Evolutionary conservation across 2,797 vertebrate species (phyloP), one percentile per base, ranked within the genome.

Genomic region (Anniella stebbinsi): DNA sequence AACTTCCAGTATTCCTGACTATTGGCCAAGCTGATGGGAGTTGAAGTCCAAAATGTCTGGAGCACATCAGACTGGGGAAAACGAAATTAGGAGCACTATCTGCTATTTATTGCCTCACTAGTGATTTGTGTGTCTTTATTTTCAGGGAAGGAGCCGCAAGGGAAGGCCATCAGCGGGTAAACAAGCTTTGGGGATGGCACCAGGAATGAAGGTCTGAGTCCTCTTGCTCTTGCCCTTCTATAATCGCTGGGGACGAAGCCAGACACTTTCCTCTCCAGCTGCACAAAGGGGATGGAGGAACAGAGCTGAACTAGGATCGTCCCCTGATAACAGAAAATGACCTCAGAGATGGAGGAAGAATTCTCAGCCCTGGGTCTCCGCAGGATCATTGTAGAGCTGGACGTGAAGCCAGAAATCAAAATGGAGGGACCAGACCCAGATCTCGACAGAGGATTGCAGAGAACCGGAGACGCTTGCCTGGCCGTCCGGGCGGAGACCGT

Each of bases 361-460:
- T 75, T 66, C 25, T 51, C 77, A 0, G 17, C 45, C n/a, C 45
- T 66, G 3, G 78, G 66, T 8, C 38, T 75, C 25, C 75, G 51
- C 6, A 54, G 83, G 30, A 36, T 80, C 23, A 69, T 86, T 0
- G 9, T 70, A 15, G 48, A 89, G 18, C 30, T 9, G 2, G 76
- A 87, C 23, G 4, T 17, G 33, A 87, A 51, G 33, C 57, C 69
- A 51, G 69, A 73, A 75, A 90, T 82, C 41, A 90, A 90, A 81
- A 76, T 7, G 41, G 84, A 90, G 45, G 48, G 11, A 15, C 77
- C 6, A 41, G 78, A 87, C 2, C 23, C 15, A 5, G 77, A 67
- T 51, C 17, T n/a, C 4, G 41, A 73, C 33, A 38, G 45, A 36
- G 23, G n/a, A 33, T 13, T 36, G 54, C 38, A 45, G 7, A 25